Evolutionary conservation across 2,113 vertebrate genomes (phyloP), one percentile per base, ranked within the genome.

Genomic region (Channa argus): DNA sequence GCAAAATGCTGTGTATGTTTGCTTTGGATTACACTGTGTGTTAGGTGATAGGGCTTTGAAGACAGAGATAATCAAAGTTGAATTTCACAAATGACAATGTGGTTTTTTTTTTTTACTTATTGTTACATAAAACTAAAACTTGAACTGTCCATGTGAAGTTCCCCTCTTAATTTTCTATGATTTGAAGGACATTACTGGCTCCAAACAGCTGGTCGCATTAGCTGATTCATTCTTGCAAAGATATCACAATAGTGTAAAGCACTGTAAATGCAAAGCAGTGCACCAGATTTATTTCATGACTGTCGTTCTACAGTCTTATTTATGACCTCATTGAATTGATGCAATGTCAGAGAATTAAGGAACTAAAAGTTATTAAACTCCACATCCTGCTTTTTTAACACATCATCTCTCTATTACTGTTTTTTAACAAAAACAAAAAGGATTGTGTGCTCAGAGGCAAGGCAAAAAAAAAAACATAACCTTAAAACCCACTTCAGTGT

Each of bases 401-500:
- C 66, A 52, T 67, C 45, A 76, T 69, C 13, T 73, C 13, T 50
- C 10, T 64, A 2, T 76, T 12, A 14, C 45, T 46, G 15, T 68
- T 65, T 83, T 38, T 66, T 3, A 43, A 36, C 8, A 47, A 49
- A 83, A 84, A 66, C 8, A 47, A 49, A 83, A 84, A 66, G 88
- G 86, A 87, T 87, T 92, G 91, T 91, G 90, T 92, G 88, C 87
- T 93, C 89, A 86, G 45, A 78, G 44, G 80, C 81, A 87, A n/a
- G n/a, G n/a, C n/a, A n/a, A n/a, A n/a, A n/a, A 24, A 87, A 82
- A 70, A 72, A 37, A 4, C 36, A 72, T 70, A 8, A 55, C 46
- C 59, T 62, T 66, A 0, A 63, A 63, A 61, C 62, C n/a, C 43
- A 60, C 39, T 56, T 24, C 13, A 47, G 36, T 82, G 60, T 73